phyloP scores from a whole-genome alignment of 1,140 invertebrate species.

The Drosophila nannoptera region DNA sequence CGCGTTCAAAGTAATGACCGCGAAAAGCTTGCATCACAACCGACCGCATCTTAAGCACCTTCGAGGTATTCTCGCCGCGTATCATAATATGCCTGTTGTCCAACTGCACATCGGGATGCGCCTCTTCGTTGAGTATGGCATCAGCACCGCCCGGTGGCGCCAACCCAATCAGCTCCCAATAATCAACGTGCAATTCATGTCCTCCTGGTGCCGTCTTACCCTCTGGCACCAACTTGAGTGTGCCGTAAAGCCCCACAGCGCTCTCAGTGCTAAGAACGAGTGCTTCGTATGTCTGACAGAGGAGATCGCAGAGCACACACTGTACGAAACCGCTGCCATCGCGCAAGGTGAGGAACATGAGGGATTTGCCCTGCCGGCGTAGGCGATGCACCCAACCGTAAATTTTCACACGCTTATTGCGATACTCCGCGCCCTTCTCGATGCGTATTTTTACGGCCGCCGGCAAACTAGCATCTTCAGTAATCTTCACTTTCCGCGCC shows the following conservation, averaged over 20 bases:
- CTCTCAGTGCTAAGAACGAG: conserved; percentile 94
- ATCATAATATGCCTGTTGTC: conserved; percentile 99
- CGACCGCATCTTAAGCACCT: conserved; percentile 93
- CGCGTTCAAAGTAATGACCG: conserved; percentile 91
- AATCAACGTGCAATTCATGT: conserved; percentile 96
- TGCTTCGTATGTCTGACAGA: conserved; percentile 97
- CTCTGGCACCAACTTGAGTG: conserved; percentile 89
- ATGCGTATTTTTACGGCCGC: conserved; percentile 90
- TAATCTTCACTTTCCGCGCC: conserved; percentile 91
- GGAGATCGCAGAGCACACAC: conserved; percentile 90
- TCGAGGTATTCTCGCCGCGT: conserved; percentile 98
- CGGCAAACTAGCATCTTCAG: conserved; percentile 88
- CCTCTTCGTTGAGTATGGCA: conserved; percentile 97
- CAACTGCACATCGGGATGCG: conserved; percentile 96
- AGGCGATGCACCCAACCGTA: conserved; percentile 97
- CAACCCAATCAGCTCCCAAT: conserved; percentile 94
- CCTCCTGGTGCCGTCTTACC: conserved; percentile 97
- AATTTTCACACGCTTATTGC: conserved; percentile 89
- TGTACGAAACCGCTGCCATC: conserved; percentile 98
- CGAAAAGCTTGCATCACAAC: conserved; percentile 94
- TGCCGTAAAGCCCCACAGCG: conserved; percentile 91
- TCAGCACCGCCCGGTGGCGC: conserved; percentile 98
- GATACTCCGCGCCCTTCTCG: conserved; percentile 82
- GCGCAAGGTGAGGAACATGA: conserved; percentile 96
- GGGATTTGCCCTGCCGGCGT: conserved; percentile 92